A percentile compares a stretch with the other conserved stretches of the same genome.
Conservation (phyloP, 2,888 invertebrate species). For the Drosophila lutescens region DNA sequence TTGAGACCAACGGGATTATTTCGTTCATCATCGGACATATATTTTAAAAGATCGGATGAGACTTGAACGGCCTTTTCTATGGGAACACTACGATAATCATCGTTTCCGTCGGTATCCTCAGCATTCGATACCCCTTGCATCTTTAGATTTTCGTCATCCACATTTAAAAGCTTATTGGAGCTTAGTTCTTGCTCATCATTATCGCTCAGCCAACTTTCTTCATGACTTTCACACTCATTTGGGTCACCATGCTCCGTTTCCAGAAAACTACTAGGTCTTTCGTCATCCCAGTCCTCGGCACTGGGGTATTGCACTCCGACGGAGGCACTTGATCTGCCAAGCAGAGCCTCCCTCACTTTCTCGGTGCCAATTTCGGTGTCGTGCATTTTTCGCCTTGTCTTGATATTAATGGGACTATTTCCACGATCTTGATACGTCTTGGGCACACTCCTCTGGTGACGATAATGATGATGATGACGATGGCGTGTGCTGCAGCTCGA, state of each 20-base stretch:
- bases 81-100: background rate
- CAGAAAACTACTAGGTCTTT: background rate
- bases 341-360: background rate
- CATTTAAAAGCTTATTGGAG: background rate
- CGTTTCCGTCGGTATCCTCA: background rate
- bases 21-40: background rate
- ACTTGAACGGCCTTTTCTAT: background rate
- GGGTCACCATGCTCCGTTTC: background rate
- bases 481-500: conserved; percentile 21
- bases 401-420: conserved; percentile 61
- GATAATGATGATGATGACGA: conserved; percentile 15
- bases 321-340: conserved; percentile 25
- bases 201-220: background rate
- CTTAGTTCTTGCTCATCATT: background rate
- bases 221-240: background rate
- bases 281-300: background rate
- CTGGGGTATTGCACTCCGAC: conserved; percentile 59
- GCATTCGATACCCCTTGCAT: background rate
- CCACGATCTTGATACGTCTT: conserved; percentile 59
- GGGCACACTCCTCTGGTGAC: background rate
- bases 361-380: background rate
- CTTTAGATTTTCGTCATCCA: background rate
- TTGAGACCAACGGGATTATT: too few relatives aligned
- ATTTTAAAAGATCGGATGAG: background rate
- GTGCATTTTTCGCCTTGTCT: conserved; percentile 1